Percentiles rank a stretch among this genome's conserved stretches.
Evolutionary conservation across 64 coral and sea anemone genomes (phyloP).

Genomic region (Platygyra sinensis): DNA sequence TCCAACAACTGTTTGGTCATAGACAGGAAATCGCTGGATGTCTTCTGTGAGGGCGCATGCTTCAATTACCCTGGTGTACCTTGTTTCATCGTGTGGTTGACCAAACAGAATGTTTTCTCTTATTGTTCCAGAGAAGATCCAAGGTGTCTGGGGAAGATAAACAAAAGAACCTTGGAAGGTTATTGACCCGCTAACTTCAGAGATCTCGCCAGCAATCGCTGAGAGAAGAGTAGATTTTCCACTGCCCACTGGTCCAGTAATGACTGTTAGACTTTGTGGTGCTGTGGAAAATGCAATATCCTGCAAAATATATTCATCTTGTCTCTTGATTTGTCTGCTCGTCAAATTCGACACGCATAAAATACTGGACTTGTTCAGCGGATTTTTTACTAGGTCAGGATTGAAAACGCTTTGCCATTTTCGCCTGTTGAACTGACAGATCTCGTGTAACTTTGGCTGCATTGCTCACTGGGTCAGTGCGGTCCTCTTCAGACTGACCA

Average conservation of each 20-base stretch:
- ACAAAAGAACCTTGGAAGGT: background rate
- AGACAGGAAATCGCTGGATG: background rate
- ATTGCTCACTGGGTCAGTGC: too few species aligned
- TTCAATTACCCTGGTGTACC: background rate
- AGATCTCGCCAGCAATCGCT: background rate
- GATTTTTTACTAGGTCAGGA: too few species aligned
- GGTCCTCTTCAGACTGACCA: too few species aligned
- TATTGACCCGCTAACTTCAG: background rate
- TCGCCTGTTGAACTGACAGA: too few species aligned
- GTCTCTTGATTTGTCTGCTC: background rate
- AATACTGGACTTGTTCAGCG: too few species aligned
- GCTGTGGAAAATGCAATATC: background rate
- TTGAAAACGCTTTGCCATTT: too few species aligned
- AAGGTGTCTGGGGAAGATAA: background rate
- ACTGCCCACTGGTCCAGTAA: background rate
- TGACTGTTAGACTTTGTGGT: background rate
- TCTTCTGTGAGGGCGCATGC: background rate
- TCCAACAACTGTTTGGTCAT: conserved; percentile 7
- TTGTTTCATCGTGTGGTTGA: background rate
- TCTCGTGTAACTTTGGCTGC: too few species aligned
- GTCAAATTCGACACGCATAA: background rate
- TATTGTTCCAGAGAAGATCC: conserved; percentile 5
- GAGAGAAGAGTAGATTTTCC: conserved; percentile 2
- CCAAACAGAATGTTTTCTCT: conserved; percentile 7
- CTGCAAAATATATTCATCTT: background rate